phyloP scores from a whole-genome alignment of 2,113 vertebrate genomes.

The Ctenodactylus gundi region DNA sequence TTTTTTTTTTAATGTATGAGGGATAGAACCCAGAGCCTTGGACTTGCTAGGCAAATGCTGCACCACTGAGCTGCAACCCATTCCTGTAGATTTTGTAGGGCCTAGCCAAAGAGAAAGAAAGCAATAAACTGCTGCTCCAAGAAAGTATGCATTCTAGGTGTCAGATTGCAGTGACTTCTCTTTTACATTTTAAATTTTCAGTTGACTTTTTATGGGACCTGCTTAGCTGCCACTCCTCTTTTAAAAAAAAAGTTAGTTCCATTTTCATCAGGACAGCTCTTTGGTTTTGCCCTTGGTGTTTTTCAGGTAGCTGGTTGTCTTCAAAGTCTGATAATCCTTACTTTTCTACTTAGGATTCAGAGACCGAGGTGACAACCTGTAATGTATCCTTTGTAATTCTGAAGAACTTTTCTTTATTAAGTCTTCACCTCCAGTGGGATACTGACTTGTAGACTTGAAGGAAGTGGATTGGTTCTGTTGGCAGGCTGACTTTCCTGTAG shows the following conservation, averaged over 20 bases:
- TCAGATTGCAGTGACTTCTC: background rate
- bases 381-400: background rate
- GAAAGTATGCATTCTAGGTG: background rate
- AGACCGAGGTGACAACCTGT: background rate
- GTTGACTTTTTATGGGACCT: background rate
- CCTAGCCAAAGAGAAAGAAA: background rate
- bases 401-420: background rate
- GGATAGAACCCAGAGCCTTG: background rate
- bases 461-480: background rate
- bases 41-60: background rate
- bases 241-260: background rate
- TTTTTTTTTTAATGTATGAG: background rate
- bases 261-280: background rate
- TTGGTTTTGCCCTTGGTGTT: conserved; percentile 8
- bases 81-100: background rate
- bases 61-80: background rate
- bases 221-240: background rate
- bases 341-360: background rate
- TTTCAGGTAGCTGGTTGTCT: background rate
- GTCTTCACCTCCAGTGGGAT: background rate
- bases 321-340: background rate
- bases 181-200: background rate
- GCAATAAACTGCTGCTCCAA: background rate
- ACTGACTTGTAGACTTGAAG: background rate
- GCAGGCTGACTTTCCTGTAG: background rate